Base-by-base conservation (phyloP, 2,888 invertebrate genomes). In the Phania funesta region DNA sequence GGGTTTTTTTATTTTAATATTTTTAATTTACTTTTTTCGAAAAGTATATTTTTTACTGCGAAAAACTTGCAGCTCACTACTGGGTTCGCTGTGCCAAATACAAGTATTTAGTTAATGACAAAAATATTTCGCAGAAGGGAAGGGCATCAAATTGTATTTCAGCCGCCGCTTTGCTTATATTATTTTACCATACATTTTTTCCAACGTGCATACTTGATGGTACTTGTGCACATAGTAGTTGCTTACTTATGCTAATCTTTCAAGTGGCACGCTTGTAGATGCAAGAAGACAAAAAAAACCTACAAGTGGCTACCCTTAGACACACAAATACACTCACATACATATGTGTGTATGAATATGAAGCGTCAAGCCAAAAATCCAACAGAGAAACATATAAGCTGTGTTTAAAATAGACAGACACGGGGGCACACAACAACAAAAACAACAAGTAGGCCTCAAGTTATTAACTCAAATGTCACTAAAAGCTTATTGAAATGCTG, bases 221-320 rank as follows among this genome's bases (percentile, higher is more conserved):
- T 79, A 71, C 84, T 77, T 67, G 68, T 73, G 46, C 71, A 50
- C 20, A 68, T 35, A 60, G 50, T 82, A 85, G 82, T 79, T 83
- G 76, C 81, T 83, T 83, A 80, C 85, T 86, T 86, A 85, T 86
- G 88, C 87, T 89, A 88, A 89, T 89, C 88, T 89, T 86, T 87
- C 88, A 89, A 89, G 89, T 89, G 89, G 82, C 84, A 75, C 50
- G 78, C 74, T 82, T 68, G 73, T 64, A 58, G 35, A 74, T 76
- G 48, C 35, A 76, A 44, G 8, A 24, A 46, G 7, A 68, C 32
- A 78, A 67, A 52, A 58, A 48, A 41, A 13, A 52, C 60, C 35
- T 71, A 75, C 78, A 81, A 81, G 70, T 80, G 83, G 77, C 77
- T 62, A 80, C 54, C 65, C 80, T 78, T 56, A 83, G 77, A 73